Evolutionary conservation across 2,113 vertebrate species (phyloP), one percentile per base, ranked within the genome.

Genomic region (Mellivora capensis): DNA sequence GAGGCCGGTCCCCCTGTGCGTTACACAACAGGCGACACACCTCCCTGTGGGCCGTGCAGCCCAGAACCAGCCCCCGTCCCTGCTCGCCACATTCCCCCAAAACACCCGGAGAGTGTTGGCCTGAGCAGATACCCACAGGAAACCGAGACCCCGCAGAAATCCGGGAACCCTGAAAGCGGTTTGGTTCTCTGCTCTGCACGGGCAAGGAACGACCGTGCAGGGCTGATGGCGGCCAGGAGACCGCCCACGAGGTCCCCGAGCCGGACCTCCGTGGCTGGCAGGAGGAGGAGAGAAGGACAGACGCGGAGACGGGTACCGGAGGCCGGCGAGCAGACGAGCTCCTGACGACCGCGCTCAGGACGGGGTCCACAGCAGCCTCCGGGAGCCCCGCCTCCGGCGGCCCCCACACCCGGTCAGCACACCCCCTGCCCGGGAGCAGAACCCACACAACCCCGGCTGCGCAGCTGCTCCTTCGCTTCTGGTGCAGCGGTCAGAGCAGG

Each of bases 351-450:
- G n/a, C 1, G 12, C 8, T 47, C 57, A 21, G 39, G 39, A 44
- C 34, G 27, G 31, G 31, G 82, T 21, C 59, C 57, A 14, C 39
- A 5, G 18, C 3, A 85, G 20, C 29, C 29, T 64, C 29, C 31
- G 29, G 59, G 59, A 62, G 59, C 62, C 7, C 82, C 59, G 21
- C 27, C 6, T 17, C 23, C 8, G 25, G 85, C 10, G 1, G 31
- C 59, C 5, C 12, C n/a, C 3, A 5, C 27, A 10, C 49, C 18
- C 0, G 69, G 11, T 2, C 4, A 10, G 37, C 27, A 69, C 7
- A 23, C 11, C 42, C 25, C 25, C 18, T 9, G 27, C 37, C 49
- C n/a, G 4, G 2, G 27, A 42, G 49, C 17, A 8, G 14, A 72
- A 21, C 11, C 11, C 59, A 47, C 29, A 23, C 18, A 0, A 23